These are phyloP conservation scores for Nibea coibor DNA, from an alignment of 2,113 vertebrate species.

Conservation along the genomic window DNA sequence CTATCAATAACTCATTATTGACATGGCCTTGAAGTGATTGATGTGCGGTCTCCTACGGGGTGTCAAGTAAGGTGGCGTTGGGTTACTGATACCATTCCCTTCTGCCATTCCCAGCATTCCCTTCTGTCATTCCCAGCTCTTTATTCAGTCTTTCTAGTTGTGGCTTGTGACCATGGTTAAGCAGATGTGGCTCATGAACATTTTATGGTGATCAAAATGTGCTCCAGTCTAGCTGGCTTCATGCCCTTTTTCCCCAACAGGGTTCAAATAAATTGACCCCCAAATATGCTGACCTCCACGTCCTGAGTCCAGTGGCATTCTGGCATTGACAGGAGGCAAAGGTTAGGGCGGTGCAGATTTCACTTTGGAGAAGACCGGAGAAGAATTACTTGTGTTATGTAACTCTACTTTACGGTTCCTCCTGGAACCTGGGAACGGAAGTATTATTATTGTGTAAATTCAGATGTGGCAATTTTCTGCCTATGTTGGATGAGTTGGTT, in stretches of 20 bases:
- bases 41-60: not conserved
- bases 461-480: not conserved
- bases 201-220: not conserved
- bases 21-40: slow-evolving; percentile 11
- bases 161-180: not conserved
- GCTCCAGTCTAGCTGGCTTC: not conserved
- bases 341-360: not conserved
- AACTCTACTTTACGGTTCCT: not conserved
- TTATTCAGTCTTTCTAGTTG: not conserved
- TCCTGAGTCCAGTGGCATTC: not conserved
- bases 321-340: not conserved
- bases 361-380: not conserved
- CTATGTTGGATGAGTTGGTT: not conserved
- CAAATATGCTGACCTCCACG: not conserved
- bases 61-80: not conserved
- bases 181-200: not conserved
- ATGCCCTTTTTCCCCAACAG: too few relatives aligned
- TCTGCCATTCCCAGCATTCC: slow-evolving; percentile 8
- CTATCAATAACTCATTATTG: slow-evolving; percentile 12
- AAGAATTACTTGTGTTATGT: not conserved
- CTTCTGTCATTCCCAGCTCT: not conserved
- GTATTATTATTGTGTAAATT: not conserved
- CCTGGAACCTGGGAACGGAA: not conserved
- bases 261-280: not conserved
- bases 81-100: slow-evolving; percentile 6